Conservation (phyloP, 2,888 invertebrate genomes). For the Drosophila formosana region DNA sequence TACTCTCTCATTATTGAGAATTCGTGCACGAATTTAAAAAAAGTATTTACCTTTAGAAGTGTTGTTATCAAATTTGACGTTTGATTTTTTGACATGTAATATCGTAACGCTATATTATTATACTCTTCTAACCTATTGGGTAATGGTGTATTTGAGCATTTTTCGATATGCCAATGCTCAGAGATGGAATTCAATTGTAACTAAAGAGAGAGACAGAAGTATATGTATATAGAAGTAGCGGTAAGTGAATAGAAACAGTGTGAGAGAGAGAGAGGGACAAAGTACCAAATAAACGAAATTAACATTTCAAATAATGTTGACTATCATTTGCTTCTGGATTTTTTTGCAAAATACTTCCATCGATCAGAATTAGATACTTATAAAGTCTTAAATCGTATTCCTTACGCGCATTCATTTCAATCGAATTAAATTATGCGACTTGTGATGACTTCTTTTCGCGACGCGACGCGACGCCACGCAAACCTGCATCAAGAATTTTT, state of each 20-base stretch:
- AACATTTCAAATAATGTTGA: neutral
- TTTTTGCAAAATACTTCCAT: neutral
- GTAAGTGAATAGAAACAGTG: neutral
- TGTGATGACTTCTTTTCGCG: conserved; percentile 2
- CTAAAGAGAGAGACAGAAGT: neutral
- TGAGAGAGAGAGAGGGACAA: neutral
- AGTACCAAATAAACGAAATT: neutral
- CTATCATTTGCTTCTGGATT: neutral
- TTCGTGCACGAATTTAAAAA: too few relatives aligned
- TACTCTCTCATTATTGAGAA: too few relatives aligned
- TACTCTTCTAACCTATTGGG: neutral
- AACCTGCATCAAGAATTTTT: conserved; percentile 60
- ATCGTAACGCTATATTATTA: neutral
- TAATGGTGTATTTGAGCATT: neutral
- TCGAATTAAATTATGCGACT: conserved; percentile 15
- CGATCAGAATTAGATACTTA: neutral
- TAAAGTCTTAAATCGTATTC: conserved; percentile 8
- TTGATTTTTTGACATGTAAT: too few relatives aligned
- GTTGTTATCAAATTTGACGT: too few relatives aligned
- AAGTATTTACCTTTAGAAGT: too few relatives aligned
- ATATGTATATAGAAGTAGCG: too few relatives aligned
- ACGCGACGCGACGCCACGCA: conserved; percentile 17
- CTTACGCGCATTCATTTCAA: conserved; percentile 10
- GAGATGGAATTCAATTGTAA: neutral
- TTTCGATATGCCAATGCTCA: neutral